Base-by-base conservation (phyloP, 2,888 invertebrate genomes). In the Isoperla grammatica region DNA sequence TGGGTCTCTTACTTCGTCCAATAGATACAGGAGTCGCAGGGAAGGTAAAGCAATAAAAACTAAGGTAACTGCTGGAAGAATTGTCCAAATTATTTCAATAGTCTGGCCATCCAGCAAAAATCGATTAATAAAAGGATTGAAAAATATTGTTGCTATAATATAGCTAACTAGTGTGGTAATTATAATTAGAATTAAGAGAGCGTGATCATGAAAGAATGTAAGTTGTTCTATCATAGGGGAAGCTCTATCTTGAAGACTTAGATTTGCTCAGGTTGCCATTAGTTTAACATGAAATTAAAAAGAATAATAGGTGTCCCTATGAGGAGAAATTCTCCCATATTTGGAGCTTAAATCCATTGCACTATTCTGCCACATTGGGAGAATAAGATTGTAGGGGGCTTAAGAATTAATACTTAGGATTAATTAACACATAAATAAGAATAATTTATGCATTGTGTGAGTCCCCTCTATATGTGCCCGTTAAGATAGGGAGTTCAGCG, bases 281-380 rank as follows among this genome's bases (percentile, higher is more conserved):
- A 83, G 71, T n/a, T n/a, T n/a, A n/a, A n/a, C n/a, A n/a, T n/a
- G n/a, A n/a, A n/a, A n/a, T n/a, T n/a, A n/a, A n/a, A n/a, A n/a
- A n/a, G n/a, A n/a, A n/a, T n/a, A n/a, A n/a, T n/a, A n/a, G n/a
- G n/a, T n/a, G n/a, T n/a, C n/a, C n/a, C n/a, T n/a, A n/a, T n/a
- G n/a, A n/a, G n/a, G n/a, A n/a, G n/a, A n/a, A n/a, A n/a, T n/a
- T n/a, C n/a, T n/a, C n/a, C 40, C 60, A 46, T 60, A 15, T 42
- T 80, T 81, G 81, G 75, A 79, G 78, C 78, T 84, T 84, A 84
- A 84, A 79, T 82, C 78, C 81, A 82, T 79, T 77, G 79, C 78
- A 79, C 75, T 77, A 75, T 66, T 78, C 78, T 79, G 78, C 76
- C 82, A 83, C 77, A 80, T 80, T 82, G 83, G 80, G 81, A 80